Evolutionary conservation across 2,888 invertebrate genomes (phyloP), one percentile per base, ranked within the genome.

Genomic region (Cataglyphis livida): DNA sequence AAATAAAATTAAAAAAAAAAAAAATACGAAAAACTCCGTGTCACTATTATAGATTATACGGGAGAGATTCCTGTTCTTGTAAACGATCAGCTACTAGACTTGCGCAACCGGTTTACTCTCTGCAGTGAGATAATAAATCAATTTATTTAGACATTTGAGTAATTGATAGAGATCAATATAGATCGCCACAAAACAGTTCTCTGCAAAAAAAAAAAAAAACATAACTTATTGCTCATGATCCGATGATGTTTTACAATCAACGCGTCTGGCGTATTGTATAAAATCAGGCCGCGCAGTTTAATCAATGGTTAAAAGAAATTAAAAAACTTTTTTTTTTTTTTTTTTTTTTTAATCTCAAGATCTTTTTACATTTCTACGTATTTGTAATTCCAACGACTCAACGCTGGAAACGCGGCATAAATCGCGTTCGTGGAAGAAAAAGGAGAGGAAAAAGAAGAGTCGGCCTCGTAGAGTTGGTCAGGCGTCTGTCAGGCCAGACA

Each of bases 401-500:
- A 38, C 35, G 38, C 44, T 25, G 35, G 35, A 12, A 44, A 68
- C 25, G 25, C 48, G 18, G 28, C 21, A 18, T 3, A 44, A 68
- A 68, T 54, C 21, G 62, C 35, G 59, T 61, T 21, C 21, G 32
- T 7, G 2, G 12, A 5, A 35, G 64, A 74, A 25, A 25, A 21
- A 35, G 48, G 25, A 25, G n/a, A 18, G 44, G 38, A 66, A 44
- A 65, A 35, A 48, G 51, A 76, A 54, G 61, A 84, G 76, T 48
- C 62, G 65, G 78, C 28, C 48, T 83, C 41, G 32, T 78, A 51
- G 59, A 81, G 66, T 68, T 21, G 76, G 65, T 70, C 57, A 25
- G 25, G 83, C 54, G 74, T 57, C 71, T 73, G 71, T 51, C 71
- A 59, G 68, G 57, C 54, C 75, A 84, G 78, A 78, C 78, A 57